These are phyloP conservation scores for Holothuria scabra DNA, from an alignment of 53 echinoderm and acorn worm species.

Conservation along the genomic window DNA sequence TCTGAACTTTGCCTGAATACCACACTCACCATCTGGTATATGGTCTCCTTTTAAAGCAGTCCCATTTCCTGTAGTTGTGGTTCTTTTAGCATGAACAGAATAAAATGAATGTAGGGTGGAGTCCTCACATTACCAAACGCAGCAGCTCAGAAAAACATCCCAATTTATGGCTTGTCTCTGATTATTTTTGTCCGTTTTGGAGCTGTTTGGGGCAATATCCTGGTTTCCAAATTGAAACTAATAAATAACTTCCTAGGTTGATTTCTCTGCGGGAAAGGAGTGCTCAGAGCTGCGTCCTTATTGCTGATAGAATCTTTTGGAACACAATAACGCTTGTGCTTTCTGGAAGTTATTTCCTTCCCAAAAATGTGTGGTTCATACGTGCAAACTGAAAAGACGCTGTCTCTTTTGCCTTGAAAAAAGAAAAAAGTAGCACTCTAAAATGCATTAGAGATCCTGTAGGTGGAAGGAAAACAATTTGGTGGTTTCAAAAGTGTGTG, in stretches of 20 bases:
- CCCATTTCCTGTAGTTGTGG: too few species aligned
- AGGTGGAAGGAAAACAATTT: too few species aligned
- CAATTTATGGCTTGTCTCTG: slow-evolving; percentile 44
- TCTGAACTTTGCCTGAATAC: too few species aligned
- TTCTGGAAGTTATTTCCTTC: not conserved
- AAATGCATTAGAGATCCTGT: too few species aligned
- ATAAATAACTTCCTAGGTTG: slow-evolving; percentile 42
- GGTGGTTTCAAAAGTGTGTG: too few species aligned
- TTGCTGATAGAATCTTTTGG: slow-evolving; percentile 40
- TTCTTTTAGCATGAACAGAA: too few species aligned
- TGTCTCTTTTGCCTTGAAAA: not conserved
- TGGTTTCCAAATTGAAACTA: slow-evolving; percentile 49
- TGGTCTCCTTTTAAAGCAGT: too few species aligned
- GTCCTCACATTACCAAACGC: not conserved
- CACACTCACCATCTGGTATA: too few species aligned
- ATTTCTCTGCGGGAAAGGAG: slow-evolving; percentile 40
- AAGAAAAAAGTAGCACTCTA: not conserved
- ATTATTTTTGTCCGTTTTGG: slow-evolving; percentile 46
- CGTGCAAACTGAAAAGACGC: slow-evolving; percentile 6
- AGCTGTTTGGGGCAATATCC: slow-evolving; percentile 44
- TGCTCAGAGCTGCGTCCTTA: slow-evolving; percentile 20
- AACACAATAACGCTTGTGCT: slow-evolving; percentile 27
- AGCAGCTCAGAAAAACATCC: slow-evolving; percentile 29
- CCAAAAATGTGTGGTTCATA: not conserved
- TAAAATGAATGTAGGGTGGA: too few species aligned